Percentiles rank a stretch among this genome's conserved stretches.
Evolutionary conservation across 2,888 invertebrate species (phyloP).

Genomic region (Catonia carolina): DNA sequence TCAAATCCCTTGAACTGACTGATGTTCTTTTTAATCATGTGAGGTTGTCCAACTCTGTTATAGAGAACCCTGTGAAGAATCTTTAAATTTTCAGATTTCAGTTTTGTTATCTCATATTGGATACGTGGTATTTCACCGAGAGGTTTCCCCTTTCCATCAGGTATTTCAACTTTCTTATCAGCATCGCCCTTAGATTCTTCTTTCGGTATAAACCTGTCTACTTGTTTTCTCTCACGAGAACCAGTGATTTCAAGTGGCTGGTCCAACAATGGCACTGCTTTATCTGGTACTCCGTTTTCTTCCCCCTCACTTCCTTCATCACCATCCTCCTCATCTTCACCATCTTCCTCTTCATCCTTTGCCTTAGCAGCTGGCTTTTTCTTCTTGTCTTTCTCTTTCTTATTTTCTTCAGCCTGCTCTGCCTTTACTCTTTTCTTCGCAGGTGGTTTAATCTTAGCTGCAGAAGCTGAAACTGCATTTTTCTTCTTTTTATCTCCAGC

Average conservation of each 20-base stretch:
- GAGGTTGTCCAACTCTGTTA: conserved; percentile 49
- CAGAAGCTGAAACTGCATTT: too few species aligned
- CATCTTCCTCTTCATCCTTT: too few species aligned
- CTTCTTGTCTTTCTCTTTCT: too few species aligned
- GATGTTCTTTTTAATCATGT: conserved; percentile 67
- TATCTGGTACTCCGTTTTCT: too few species aligned
- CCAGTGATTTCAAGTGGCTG: conserved; percentile 30
- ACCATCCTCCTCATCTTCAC: too few species aligned
- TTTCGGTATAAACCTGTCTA: conserved; percentile 35
- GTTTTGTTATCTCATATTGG: conserved; percentile 41
- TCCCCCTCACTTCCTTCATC: too few species aligned
- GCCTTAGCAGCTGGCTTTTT: too few species aligned
- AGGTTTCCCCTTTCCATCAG: conserved; percentile 56
- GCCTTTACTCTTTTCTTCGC: too few species aligned
- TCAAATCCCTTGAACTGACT: conserved; percentile 76
- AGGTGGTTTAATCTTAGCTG: too few species aligned
- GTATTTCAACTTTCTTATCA: conserved; percentile 51
- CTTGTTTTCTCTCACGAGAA: conserved; percentile 30
- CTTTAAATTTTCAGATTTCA: conserved; percentile 62
- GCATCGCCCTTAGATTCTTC: conserved; percentile 38
- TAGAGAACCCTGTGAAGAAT: conserved; percentile 59
- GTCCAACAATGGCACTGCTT: conserved; percentile 34
- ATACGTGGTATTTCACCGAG: conserved; percentile 63
- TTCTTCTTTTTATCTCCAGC: too few species aligned
- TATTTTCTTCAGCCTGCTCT: too few species aligned